Conservation (phyloP, 2,113 vertebrate species). For the Eclectus roratus region DNA sequence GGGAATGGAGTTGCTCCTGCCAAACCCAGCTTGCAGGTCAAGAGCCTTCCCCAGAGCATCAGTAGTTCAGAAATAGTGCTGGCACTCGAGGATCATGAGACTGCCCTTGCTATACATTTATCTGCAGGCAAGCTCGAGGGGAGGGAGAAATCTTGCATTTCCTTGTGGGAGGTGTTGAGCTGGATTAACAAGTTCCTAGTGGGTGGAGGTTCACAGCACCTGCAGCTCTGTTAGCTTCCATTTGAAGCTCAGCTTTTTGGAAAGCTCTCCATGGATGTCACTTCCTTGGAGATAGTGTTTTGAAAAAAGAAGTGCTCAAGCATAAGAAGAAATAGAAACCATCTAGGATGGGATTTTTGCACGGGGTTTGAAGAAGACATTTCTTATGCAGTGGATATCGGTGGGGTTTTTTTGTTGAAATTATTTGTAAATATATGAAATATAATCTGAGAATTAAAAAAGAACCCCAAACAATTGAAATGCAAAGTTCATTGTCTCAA, state of each 20-base stretch:
- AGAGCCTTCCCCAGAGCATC: background rate
- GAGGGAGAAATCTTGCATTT: background rate
- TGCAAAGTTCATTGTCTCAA: background rate
- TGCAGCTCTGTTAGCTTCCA: background rate
- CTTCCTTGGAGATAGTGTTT: background rate
- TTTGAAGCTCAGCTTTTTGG: background rate
- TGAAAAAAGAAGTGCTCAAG: background rate
- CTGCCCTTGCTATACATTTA: background rate
- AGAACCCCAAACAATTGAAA: background rate
- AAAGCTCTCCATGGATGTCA: background rate
- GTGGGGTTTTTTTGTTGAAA: background rate
- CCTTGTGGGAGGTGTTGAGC: slow-evolving; percentile 21
- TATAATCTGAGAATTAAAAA: background rate
- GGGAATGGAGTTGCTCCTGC: rapidly evolving
- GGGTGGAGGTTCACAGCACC: slow-evolving; percentile 12
- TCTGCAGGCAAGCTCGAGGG: background rate
- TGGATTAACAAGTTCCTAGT: background rate
- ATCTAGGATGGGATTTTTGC: background rate
- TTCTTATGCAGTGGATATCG: background rate
- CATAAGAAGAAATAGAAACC: background rate
- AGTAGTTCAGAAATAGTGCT: background rate
- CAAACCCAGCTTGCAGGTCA: background rate
- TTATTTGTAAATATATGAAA: background rate
- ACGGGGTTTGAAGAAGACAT: background rate
- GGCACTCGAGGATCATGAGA: background rate